Evolutionary conservation across 2,113 vertebrate species (phyloP).

Genomic region (Gymnarchus niloticus): DNA sequence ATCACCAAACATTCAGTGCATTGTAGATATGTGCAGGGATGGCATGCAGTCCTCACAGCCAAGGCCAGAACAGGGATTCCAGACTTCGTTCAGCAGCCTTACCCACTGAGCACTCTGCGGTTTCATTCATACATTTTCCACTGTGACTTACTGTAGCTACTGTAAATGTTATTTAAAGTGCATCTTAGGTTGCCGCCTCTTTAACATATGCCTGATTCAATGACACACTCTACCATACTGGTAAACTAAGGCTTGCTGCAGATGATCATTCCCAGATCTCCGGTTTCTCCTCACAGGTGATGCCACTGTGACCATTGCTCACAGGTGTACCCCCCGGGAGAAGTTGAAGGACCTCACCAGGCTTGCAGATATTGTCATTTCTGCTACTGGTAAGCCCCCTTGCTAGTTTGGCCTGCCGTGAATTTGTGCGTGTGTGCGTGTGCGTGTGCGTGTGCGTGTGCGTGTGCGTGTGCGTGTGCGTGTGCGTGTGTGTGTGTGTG

Average conservation of each 20-base stretch:
- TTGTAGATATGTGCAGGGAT: too few relatives aligned
- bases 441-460: too few relatives aligned
- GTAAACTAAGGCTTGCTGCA: neutral
- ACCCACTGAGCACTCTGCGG: too few relatives aligned
- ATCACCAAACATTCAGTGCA: too few relatives aligned
- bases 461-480: too few relatives aligned
- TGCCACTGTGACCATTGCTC: conserved; percentile 82
- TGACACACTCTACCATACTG: neutral
- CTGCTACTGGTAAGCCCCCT: conserved; percentile 70
- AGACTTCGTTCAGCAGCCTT: too few relatives aligned
- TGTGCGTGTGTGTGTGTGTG: too few relatives aligned
- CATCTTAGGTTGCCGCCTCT: neutral
- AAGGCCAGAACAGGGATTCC: too few relatives aligned
- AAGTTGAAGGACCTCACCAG: conserved; percentile 70
- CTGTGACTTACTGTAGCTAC: neutral
- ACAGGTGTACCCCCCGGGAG: conserved; percentile 78
- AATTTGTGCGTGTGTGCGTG: too few relatives aligned
- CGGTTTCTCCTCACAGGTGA: conserved; percentile 65
- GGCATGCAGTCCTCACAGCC: too few relatives aligned
- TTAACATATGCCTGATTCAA: neutral
- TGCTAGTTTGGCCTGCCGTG: neutral
- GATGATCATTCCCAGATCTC: neutral
- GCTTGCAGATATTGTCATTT: conserved; percentile 76
- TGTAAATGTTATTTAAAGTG: neutral
- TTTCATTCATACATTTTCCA: neutral